Evolutionary conservation across 2,888 invertebrate genomes (phyloP), one percentile per base, ranked within the genome.

Genomic region (Anoncus sp.): DNA sequence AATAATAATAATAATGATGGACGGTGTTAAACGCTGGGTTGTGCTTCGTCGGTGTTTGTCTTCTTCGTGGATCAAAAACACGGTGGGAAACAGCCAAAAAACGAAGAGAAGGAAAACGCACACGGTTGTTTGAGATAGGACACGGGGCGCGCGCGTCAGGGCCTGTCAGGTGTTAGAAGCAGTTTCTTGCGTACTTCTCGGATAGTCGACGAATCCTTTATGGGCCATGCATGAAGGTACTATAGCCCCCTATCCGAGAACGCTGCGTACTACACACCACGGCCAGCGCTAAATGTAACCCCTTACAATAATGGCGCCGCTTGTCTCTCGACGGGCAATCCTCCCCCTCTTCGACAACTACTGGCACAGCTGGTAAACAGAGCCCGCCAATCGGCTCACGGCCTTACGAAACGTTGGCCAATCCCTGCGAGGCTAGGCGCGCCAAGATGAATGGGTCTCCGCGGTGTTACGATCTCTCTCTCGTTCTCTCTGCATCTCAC

Each of bases 181-280:
- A 90, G 90, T 90, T 90, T 90, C 90, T 90, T 90, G 93, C 93
- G 93, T 93, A 92, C 93, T 93, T 93, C 93, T 93, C 93, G 92
- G 93, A 93, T 93, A 93, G 93, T 93, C 95, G 95, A 95, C 95
- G 95, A 95, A 95, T 95, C 95, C 95, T 95, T 95, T 95, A 95
- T 95, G 95, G 94, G 95, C 95, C 95, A 95, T 95, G 95, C 95
- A 95, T 95, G 95, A 95, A 92, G 95, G 94, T 95, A 95, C 95
- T 95, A 95, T 95, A 94, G 95, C 95, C 95, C 95, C 94, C 95
- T 95, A 95, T 95, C 94, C 95, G 94, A n/a, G 94, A 94, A 93
- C 92, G 92, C 92, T 91, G 92, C 92, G 93, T 93, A 93, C 93
- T 93, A 93, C 89, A 86, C 84, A 87, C 92, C 92, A 91, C 92